A percentile compares a stretch with the other conserved stretches of the same genome.
phyloP scores from a whole-genome alignment of 1,140 invertebrate species.

The Pachypsylla venusta region DNA sequence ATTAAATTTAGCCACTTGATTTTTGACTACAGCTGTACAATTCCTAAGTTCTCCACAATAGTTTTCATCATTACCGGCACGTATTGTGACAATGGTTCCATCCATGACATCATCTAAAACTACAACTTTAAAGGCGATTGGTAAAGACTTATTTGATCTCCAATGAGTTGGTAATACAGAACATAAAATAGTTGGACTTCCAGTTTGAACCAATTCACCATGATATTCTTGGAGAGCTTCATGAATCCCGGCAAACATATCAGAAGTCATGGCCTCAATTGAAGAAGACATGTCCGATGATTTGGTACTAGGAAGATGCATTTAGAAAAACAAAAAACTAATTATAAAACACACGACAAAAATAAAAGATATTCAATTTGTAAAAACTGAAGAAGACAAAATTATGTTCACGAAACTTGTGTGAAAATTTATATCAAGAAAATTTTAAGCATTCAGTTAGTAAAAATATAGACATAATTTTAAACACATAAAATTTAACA shows the following conservation, averaged over 20 bases:
- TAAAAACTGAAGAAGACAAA: neutral
- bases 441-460: too few species aligned
- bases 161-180: constrained; percentile 79
- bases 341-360: constrained; percentile 15
- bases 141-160: constrained; percentile 93
- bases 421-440: too few species aligned
- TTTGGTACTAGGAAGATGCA: constrained; percentile 35
- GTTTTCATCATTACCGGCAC: constrained; percentile 93
- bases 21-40: constrained; percentile 84
- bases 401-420: too few species aligned
- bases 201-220: constrained; percentile 76
- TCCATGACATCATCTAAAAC: constrained; percentile 79
- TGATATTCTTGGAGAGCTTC: constrained; percentile 72
- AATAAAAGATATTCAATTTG: neutral
- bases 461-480: too few species aligned
- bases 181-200: constrained; percentile 82
- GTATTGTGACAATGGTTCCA: constrained; percentile 82
- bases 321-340: constrained; percentile 20
- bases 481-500: too few species aligned
- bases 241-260: constrained; percentile 50
- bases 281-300: constrained; percentile 30
- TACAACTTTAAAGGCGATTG: constrained; percentile 83
- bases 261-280: constrained; percentile 33
- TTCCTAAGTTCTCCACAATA: constrained; percentile 87
- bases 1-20: constrained; percentile 93